A percentile compares a stretch with the other conserved stretches of the same genome.
phyloP scores from a whole-genome alignment of 2,797 vertebrate species.

The Parotocinclus haroldoi region DNA sequence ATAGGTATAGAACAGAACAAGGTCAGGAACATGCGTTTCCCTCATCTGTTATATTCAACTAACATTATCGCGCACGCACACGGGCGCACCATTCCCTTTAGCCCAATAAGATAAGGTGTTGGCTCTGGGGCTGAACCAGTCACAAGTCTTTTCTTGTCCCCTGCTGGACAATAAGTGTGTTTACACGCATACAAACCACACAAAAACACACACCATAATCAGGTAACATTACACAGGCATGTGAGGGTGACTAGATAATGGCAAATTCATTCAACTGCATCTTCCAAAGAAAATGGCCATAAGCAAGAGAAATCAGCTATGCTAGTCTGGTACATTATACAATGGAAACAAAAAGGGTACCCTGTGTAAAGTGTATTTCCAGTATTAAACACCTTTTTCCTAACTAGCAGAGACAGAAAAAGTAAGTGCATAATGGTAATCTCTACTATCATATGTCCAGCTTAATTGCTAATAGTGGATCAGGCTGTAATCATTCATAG shows the following conservation, averaged over 20 bases:
- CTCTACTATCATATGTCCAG: too few species aligned
- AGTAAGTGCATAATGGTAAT: not conserved
- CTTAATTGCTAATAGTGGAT: too few species aligned
- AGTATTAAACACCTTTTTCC: not conserved
- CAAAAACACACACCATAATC: too few species aligned
- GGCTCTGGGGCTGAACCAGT: constrained; percentile 41
- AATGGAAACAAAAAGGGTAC: constrained; percentile 1
- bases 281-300: too few species aligned
- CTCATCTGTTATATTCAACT: constrained; percentile 24
- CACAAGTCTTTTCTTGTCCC: constrained; percentile 32
- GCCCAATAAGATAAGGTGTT: constrained; percentile 48
- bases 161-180: constrained; percentile 20
- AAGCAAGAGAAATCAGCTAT: not conserved
- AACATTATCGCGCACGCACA: constrained; percentile 30
- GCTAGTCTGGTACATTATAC: too few species aligned
- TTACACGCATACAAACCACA: too few species aligned
- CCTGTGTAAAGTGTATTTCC: not conserved
- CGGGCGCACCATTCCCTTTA: constrained; percentile 17
- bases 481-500: too few species aligned
- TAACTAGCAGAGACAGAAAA: not conserved
- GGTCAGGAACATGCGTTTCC: constrained; percentile 14
- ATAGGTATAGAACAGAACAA: constrained; percentile 15
- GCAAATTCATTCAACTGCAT: not conserved
- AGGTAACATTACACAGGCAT: too few species aligned
- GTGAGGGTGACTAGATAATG: not conserved